Evolutionary conservation across 2,113 vertebrate species (phyloP), one percentile per base, ranked within the genome.

Genomic region (Mustela lutreola): DNA sequence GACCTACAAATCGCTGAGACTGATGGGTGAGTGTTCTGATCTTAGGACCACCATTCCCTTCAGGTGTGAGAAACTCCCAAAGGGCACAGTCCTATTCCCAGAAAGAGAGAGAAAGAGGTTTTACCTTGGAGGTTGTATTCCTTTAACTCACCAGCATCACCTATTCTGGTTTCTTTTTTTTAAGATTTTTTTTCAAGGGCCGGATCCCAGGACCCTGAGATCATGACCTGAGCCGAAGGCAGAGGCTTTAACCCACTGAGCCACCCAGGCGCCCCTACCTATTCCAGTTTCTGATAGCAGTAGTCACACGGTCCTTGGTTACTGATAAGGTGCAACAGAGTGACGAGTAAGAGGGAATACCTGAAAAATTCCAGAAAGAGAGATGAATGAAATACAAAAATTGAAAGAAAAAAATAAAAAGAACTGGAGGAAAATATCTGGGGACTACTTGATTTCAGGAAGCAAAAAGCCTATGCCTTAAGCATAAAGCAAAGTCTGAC

Each of bases 341-440:
- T 82, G 26, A 89, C 58, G 8, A 95, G 36, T 48, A 96, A 89
- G n/a, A 87, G 28, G 39, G 33, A 85, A 97, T 53, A 89, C 42
- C 70, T 95, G 45, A 93, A 94, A 94, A 75, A 82, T 87, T 87
- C 42, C 42, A 83, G 84, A 97, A 33, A 89, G 14, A 85, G 65
- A 71, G 16, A 73, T 81, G 10, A 56, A 33, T 70, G 26, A 95
- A 89, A 91, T 83, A 11, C 70, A 63, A 89, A 76, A 84, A 58
- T 14, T 71, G 21, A 63, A 94, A 80, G 15, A 4, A 16, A 50
- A 94, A 22, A 73, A 56, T 36, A 24, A 11, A 45, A 88, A 75
- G 4, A 81, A 81, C 4, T 36, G 56, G 50, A 80, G 81, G 42
- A 67, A 76, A 87, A 67, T 53, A 79, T 60, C 36, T 87, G 36